Conservation (phyloP, 2,113 vertebrate species). For the Daboia siamensis region DNA sequence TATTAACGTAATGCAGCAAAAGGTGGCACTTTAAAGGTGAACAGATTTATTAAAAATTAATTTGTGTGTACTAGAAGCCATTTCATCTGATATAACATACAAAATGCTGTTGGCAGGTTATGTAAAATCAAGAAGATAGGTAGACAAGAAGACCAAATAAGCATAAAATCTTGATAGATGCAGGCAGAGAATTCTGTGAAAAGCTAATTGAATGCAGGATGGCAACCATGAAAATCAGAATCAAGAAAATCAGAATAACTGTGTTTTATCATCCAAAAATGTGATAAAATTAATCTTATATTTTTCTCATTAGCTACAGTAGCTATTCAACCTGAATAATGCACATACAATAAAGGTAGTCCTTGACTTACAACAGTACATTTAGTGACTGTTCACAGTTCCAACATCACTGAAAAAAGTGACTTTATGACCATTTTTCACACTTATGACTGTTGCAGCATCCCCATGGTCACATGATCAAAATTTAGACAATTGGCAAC, state of each 20-base stretch:
- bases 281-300: neutral
- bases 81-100: neutral
- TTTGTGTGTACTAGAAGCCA: neutral
- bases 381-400: neutral
- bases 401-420: neutral
- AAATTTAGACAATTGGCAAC: neutral
- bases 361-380: neutral
- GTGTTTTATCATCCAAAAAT: neutral
- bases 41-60: neutral
- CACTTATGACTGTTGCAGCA: neutral
- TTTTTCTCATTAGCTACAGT: neutral
- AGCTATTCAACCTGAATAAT: rapidly evolving
- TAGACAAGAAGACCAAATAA: neutral
- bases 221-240: neutral
- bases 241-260: neutral
- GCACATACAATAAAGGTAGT: neutral
- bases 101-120: neutral
- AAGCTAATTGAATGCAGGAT: neutral
- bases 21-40: neutral
- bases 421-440: neutral
- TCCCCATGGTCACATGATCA: neutral
- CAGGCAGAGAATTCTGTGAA: neutral
- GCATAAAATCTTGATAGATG: neutral
- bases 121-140: neutral
- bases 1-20: neutral